Evolutionary conservation across 2,888 invertebrate genomes (phyloP), one percentile per base, ranked within the genome.

Genomic region (Phaonia tiefii): DNA sequence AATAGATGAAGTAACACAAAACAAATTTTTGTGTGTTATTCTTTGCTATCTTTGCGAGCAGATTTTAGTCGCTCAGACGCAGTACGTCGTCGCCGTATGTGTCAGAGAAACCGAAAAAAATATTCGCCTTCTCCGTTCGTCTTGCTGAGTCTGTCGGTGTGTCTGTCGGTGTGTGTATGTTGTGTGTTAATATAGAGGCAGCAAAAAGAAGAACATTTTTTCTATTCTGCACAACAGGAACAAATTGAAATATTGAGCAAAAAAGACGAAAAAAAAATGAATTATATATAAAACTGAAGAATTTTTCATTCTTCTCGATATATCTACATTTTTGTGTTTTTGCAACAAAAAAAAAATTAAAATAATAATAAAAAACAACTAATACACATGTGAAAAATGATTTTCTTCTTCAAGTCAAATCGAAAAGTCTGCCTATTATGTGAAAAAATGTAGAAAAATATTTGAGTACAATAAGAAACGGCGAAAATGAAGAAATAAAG

Each of bases 21-120:
- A 54, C 22, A 46, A 67, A 22, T 67, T 58, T 3, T 60, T 42
- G 42, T 63, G 63, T 22, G 20, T 42, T 63, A 63, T 20, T 49
- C 66, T 66, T 58, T 81, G 39, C 11, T 13, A 17, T 11, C 67
- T 75, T 65, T 79, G 56, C 39, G 76, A 80, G 78, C 67, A 78
- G 60, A 72, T 75, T 81, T 79, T 81, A 72, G 79, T 72, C 25
- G 79, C 81, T 81, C 81, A 81, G 81, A 79, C 81, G 81, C 79
- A 81, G 75, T 81, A 75, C 75, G 75, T 75, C 81, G 75, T 79
- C 79, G 75, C 75, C 75, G 75, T 69, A 75, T 81, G 75, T 78
- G 79, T 72, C 75, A 79, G 75, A 75, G 31, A 79, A 79, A 54
- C 22, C 60, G 71, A 72, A 72, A 78, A 58, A 67, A 71, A 66